Base-by-base conservation (phyloP, 1,140 invertebrate genomes). In the Magallana angulata region DNA sequence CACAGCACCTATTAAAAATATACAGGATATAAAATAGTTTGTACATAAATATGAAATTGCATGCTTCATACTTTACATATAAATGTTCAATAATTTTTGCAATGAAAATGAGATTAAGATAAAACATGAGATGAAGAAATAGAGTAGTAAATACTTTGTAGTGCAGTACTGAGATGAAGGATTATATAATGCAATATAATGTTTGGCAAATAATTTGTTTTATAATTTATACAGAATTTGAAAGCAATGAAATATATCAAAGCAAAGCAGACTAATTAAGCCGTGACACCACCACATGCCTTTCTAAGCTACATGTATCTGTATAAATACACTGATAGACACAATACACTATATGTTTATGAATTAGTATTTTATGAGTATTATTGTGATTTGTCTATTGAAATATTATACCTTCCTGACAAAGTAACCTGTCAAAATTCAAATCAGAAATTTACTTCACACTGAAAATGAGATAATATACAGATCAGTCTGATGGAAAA, bases 1-100 rank as follows among this genome's bases (percentile, higher is more conserved):
- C 85, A 88, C 7, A 90, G 62, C 14, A 88, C 89, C 89, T 90
- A 64, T 48, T 48, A 48, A 48, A 48, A 89, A 89, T 6, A 48
- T 14, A 24, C 16, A 71, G 6, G n/a, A 71, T 24, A 8, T 18
- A 24, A 71, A 71, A 6, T 24, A 71, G 9, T 24, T 24, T 2
- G 36, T 48, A 48, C 3, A 18, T 71, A 18, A 24, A 24, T 9
- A 71, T 5, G 64, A 71, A 71, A 71, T 14, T 62, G 1, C 60
- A 62, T 62, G 60, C 60, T 62, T n/a, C 16, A 62, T 62, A 62
- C 18, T 71, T 24, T 71, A 71, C 18, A 71, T 9, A 18, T 24
- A 71, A 71, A 5, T 7, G 8, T 9, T 24, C 24, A 7, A 24
- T 24, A 71, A 71, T 71, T 71, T n/a, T 24, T n/a, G 16, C 18